Conservation (phyloP, 2,888 invertebrate species). For the Cheilosia pagana region DNA sequence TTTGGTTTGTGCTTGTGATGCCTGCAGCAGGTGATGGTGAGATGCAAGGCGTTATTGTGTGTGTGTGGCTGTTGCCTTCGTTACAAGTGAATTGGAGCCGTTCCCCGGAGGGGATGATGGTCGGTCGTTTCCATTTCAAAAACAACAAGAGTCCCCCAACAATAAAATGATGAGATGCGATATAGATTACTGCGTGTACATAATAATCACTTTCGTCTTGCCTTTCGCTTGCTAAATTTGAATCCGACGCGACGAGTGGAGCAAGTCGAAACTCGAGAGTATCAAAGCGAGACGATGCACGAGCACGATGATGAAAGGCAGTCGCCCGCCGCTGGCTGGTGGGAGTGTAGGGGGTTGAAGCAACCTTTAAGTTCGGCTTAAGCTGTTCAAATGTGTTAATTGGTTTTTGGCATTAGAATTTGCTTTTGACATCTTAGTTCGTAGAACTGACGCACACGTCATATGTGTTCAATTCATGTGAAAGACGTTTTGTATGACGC, state of each 20-base stretch:
- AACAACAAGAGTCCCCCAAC: background rate
- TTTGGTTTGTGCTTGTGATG: constrained; percentile 1
- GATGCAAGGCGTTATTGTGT: background rate
- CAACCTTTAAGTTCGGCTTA: too few relatives aligned
- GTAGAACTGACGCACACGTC: too few relatives aligned
- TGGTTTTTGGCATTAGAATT: too few relatives aligned
- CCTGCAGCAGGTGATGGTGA: constrained; percentile 25
- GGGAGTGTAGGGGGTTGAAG: background rate
- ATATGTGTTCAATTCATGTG: too few relatives aligned
- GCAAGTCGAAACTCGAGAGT: constrained; percentile 57
- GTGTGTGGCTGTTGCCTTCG: background rate
- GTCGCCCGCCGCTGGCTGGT: background rate
- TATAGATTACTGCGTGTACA: background rate
- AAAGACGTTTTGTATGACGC: too few relatives aligned
- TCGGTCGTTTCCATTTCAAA: constrained; percentile 17
- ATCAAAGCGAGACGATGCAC: constrained; percentile 69
- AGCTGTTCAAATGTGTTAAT: too few relatives aligned
- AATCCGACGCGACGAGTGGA: constrained; percentile 23
- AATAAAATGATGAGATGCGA: constrained; percentile 13
- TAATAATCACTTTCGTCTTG: constrained; percentile 38
- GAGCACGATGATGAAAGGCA: constrained; percentile 29
- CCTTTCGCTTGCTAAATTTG: constrained; percentile 47
- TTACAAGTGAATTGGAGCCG: constrained; percentile 17
- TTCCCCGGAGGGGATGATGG: background rate
- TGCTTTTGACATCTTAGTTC: too few relatives aligned